Conservation (phyloP, 1,140 invertebrate species). For the Stegodyphus mimosarum region DNA sequence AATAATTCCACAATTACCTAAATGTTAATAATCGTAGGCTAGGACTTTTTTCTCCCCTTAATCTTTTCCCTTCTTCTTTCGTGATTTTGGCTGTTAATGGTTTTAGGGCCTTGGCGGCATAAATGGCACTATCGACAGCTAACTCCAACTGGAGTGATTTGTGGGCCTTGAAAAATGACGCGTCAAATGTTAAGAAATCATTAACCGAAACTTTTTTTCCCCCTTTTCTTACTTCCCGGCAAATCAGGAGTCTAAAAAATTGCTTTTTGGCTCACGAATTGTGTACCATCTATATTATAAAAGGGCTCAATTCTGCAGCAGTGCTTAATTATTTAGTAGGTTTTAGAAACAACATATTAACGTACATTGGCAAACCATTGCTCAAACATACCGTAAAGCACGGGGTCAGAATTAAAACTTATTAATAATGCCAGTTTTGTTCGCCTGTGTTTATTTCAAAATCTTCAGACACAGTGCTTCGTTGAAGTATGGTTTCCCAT, state of each 20-base stretch:
- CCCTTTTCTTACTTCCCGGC: neutral
- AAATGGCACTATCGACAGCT: conserved; percentile 21
- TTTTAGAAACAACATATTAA: too few species aligned
- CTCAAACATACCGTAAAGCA: too few species aligned
- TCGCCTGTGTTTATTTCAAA: too few species aligned
- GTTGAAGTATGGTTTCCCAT: too few species aligned
- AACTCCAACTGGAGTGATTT: neutral
- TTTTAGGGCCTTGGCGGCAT: conserved; percentile 12
- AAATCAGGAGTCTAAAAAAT: neutral
- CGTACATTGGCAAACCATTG: too few species aligned
- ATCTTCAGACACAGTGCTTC: too few species aligned
- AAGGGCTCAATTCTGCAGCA: too few species aligned
- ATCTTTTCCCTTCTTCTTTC: neutral
- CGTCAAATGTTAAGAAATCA: conserved; percentile 48
- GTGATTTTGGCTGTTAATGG: conserved; percentile 32
- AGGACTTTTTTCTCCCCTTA: neutral
- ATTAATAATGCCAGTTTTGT: too few species aligned
- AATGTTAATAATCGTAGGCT: conserved; percentile 47
- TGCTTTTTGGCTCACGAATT: too few species aligned
- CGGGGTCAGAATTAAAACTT: too few species aligned
- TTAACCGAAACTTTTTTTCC: conserved; percentile 13
- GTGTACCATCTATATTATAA: too few species aligned
- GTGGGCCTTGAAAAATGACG: conserved; percentile 42
- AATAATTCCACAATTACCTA: conserved; percentile 54
- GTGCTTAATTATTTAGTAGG: too few species aligned